Evolutionary conservation across 2,113 vertebrate genomes (phyloP).

Genomic region (Coryphaenoides rupestris): DNA sequence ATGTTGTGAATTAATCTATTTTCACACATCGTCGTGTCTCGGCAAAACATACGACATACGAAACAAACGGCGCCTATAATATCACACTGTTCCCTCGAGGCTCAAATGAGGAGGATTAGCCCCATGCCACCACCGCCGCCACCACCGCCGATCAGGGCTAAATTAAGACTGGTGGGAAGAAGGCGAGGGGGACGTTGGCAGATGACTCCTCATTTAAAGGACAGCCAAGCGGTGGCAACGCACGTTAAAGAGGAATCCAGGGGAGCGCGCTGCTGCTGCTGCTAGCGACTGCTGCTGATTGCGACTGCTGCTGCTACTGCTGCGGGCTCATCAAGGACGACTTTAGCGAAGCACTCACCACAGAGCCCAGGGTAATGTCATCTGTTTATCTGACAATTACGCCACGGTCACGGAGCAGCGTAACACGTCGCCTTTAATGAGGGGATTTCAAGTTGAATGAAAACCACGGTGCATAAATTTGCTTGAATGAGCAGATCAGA

Average conservation of each 20-base stretch:
- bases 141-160: no score
- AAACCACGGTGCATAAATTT: neutral
- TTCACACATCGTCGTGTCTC: no score
- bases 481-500: no score
- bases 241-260: no score
- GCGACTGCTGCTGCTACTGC: conserved; percentile 11
- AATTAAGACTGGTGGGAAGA: conserved; percentile 18
- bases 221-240: conserved; percentile 1
- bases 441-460: neutral
- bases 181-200: neutral
- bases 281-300: no score
- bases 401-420: conserved; percentile 5
- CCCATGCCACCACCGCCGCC: no score
- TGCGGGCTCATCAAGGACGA: conserved; percentile 20
- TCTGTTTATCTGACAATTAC: conserved; percentile 47
- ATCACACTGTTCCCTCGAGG: neutral
- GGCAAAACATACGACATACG: no score
- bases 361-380: conserved; percentile 11
- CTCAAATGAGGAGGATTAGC: neutral
- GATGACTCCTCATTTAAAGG: conserved; percentile 43
- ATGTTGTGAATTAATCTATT: no score
- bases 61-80: no score
- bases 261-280: no score
- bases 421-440: no score
- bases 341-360: conserved; percentile 25